phyloP scores from a whole-genome alignment of 2,113 vertebrate genomes.

The Romanogobio albipinnatus region DNA sequence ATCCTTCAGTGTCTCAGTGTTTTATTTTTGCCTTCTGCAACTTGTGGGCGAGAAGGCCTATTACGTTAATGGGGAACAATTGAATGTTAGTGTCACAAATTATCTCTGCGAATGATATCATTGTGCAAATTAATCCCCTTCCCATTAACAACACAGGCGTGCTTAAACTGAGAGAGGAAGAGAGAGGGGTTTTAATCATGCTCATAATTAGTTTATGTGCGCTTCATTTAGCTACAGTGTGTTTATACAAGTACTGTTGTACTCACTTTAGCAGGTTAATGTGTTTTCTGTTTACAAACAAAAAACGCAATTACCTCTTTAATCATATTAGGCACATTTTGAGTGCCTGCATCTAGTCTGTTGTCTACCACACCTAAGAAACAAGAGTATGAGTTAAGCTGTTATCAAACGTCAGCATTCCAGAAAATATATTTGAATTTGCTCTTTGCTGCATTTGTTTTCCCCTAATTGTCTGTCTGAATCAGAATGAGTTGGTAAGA shows the following conservation, averaged over 20 bases:
- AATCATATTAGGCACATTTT: constrained; percentile 29
- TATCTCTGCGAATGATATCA: constrained; percentile 30
- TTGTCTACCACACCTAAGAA: not conserved
- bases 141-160: constrained; percentile 30
- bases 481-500: constrained; percentile 26
- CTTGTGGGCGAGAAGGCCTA: constrained; percentile 31
- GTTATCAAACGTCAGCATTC: not conserved
- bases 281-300: constrained; percentile 33
- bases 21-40: constrained; percentile 17
- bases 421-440: not conserved
- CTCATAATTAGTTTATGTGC: constrained; percentile 55
- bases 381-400: constrained; percentile 2
- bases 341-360: not conserved
- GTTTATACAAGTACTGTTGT: constrained; percentile 32
- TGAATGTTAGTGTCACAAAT: constrained; percentile 43
- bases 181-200: constrained; percentile 51
- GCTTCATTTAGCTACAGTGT: constrained; percentile 39
- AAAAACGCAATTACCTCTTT: constrained; percentile 33
- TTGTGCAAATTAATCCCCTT: constrained; percentile 42
- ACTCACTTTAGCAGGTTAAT: constrained; percentile 50
- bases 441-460: not conserved
- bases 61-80: constrained; percentile 37
- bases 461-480: not conserved
- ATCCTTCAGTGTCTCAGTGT: not conserved
- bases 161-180: constrained; percentile 22